Percentiles rank a stretch among this genome's conserved stretches.
Conservation (phyloP, 2,113 vertebrate species). For the Synchiropus splendidus region DNA sequence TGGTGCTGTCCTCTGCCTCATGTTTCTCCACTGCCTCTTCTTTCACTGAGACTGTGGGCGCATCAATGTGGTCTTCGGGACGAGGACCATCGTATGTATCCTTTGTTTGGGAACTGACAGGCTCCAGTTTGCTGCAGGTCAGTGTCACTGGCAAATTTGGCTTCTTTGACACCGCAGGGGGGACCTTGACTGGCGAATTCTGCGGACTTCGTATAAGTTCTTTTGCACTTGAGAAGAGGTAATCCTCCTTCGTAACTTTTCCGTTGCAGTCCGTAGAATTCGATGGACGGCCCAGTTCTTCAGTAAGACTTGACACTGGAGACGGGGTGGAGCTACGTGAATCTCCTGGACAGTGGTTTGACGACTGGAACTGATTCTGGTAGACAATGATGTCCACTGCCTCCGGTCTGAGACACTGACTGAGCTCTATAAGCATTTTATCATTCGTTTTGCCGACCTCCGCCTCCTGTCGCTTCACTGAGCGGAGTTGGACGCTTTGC, state of each 20-base stretch:
- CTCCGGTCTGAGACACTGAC: constrained; percentile 47
- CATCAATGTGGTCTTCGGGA: constrained; percentile 29
- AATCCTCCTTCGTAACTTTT: constrained; percentile 15
- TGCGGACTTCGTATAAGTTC: constrained; percentile 21
- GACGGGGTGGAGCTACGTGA: constrained; percentile 48
- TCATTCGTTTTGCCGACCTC: constrained; percentile 37
- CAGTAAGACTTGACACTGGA: constrained; percentile 57
- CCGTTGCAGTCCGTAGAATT: constrained; percentile 12
- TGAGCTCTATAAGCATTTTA: constrained; percentile 51
- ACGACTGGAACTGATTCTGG: constrained; percentile 23
- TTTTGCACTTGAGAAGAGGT: constrained; percentile 16
- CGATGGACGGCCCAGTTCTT: constrained; percentile 29
- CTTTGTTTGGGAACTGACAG: background rate
- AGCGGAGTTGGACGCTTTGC: constrained; percentile 84
- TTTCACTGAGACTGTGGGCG: constrained; percentile 12
- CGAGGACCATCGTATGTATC: too few relatives aligned
- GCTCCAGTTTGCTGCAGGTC: background rate
- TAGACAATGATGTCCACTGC: constrained; percentile 53
- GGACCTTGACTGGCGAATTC: constrained; percentile 69
- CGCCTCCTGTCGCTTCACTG: constrained; percentile 65
- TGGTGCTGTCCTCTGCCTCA: constrained; percentile 36
- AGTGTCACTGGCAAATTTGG: constrained; percentile 77
- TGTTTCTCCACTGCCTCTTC: constrained; percentile 38
- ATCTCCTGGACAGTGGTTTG: constrained; percentile 18
- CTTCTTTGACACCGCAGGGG: constrained; percentile 84